Conservation (phyloP, 2,113 vertebrate species). For the Micronycteris hirsuta region DNA sequence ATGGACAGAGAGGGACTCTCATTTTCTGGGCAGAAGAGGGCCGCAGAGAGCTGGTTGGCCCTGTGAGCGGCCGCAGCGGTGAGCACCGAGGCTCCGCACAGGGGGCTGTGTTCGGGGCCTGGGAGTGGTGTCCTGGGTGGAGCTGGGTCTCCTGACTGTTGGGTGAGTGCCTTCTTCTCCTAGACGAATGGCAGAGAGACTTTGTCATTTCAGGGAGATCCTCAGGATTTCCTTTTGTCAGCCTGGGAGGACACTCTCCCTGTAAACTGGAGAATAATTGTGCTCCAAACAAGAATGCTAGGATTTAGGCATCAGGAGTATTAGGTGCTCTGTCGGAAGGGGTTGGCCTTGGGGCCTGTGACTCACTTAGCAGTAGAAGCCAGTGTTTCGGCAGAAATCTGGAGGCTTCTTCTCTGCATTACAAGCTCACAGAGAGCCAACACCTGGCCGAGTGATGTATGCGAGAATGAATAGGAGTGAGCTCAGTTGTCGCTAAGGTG, state of each 20-base stretch:
- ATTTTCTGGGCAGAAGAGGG: not conserved
- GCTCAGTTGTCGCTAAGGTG: not conserved
- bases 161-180: not conserved
- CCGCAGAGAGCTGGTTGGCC: not conserved
- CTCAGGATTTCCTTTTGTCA: not conserved
- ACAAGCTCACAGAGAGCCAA: not conserved
- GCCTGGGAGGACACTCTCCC: not conserved
- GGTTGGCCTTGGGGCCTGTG: not conserved
- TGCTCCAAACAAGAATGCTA: not conserved
- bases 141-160: not conserved
- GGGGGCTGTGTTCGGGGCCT: too few relatives aligned
- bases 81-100: too few relatives aligned
- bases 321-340: rapidly evolving
- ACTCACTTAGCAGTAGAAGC: not conserved
- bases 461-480: not conserved
- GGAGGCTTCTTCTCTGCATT: not conserved
- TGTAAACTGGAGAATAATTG: not conserved
- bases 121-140: rapidly evolving
- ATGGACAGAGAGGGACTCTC: not conserved
- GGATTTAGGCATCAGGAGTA: not conserved
- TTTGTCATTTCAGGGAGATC: not conserved
- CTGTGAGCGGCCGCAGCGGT: not conserved
- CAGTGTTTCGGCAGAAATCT: not conserved
- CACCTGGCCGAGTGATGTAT: rapidly evolving
- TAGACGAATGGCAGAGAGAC: not conserved